Percentiles rank a stretch among this genome's conserved stretches.
Evolutionary conservation across 2,113 vertebrate genomes (phyloP).

Genomic region (Microcebus murinus): DNA sequence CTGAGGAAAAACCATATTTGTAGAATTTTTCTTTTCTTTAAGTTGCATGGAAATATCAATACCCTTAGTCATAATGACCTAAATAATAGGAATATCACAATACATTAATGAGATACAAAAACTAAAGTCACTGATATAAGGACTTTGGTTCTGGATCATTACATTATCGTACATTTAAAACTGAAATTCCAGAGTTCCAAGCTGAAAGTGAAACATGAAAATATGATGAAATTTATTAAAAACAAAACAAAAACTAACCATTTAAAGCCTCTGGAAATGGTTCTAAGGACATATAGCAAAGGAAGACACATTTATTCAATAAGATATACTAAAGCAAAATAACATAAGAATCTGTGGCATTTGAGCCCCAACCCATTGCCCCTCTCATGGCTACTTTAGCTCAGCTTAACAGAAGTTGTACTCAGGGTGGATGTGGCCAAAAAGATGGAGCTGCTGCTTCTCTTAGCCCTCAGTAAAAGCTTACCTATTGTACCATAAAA

Average conservation of each 20-base stretch:
- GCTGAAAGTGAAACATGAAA: not conserved
- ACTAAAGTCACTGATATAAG: not conserved
- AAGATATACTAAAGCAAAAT: not conserved
- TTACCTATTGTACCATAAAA: not conserved
- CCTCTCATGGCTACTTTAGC: not conserved
- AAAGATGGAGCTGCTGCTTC: not conserved
- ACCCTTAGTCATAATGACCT: not conserved
- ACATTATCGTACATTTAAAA: not conserved
- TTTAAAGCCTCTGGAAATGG: not conserved
- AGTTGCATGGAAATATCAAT: not conserved
- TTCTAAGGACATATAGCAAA: not conserved
- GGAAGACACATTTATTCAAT: not conserved
- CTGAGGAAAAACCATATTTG: not conserved
- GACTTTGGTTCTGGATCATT: not conserved
- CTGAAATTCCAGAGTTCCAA: not conserved
- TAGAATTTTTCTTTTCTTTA: not conserved
- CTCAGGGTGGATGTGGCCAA: not conserved
- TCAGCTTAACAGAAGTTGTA: not conserved
- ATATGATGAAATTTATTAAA: not conserved
- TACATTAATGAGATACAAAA: not conserved
- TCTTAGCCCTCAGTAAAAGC: not conserved
- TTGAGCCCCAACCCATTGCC: not conserved
- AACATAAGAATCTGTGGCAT: not conserved
- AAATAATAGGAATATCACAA: not conserved
- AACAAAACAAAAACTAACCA: not conserved